Percentiles rank a stretch among this genome's conserved stretches.
Conservation (phyloP, 2,797 vertebrate genomes). For the Uromys caudimaculatus region DNA sequence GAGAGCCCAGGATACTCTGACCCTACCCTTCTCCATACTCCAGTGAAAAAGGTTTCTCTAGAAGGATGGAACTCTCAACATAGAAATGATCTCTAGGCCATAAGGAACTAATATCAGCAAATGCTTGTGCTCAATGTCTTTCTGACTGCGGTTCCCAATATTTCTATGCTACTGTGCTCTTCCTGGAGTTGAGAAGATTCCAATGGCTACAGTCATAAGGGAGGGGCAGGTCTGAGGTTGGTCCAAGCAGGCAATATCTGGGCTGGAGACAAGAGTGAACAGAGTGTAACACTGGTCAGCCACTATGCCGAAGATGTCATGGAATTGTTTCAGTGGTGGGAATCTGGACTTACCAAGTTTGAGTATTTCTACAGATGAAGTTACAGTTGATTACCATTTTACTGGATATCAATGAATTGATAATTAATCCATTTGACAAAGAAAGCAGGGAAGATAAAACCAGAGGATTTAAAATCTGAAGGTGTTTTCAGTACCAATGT, state of each 20-base stretch:
- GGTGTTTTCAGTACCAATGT: neutral
- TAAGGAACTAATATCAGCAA: neutral
- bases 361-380: neutral
- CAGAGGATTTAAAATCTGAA: neutral
- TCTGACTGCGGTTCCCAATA: constrained; percentile 21
- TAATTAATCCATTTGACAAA: neutral
- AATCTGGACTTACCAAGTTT: neutral
- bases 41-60: neutral
- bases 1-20: neutral
- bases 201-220: neutral
- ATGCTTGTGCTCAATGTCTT: neutral
- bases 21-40: rapidly evolving
- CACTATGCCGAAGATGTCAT: neutral
- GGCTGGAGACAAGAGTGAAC: neutral
- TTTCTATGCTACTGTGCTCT: neutral
- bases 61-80: neutral
- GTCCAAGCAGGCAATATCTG: neutral
- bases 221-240: neutral
- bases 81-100: neutral
- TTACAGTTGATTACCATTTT: neutral
- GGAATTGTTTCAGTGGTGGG: neutral
- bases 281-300: neutral
- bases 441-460: neutral
- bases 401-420: neutral
- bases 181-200: constrained; percentile 31